phyloP scores from a whole-genome alignment of 2,113 vertebrate genomes.

The Dipodomys ordii region DNA sequence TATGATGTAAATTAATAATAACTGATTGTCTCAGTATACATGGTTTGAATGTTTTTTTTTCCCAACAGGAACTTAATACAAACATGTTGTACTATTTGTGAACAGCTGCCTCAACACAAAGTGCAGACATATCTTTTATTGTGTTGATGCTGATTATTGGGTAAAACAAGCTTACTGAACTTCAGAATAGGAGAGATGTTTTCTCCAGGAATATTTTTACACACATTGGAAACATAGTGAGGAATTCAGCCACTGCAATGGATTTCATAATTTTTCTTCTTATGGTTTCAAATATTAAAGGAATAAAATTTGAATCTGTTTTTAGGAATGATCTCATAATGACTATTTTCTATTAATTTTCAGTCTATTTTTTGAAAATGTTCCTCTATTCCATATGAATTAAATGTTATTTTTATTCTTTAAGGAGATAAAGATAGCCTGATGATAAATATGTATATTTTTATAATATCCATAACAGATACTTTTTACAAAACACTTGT shows the following conservation, averaged over 20 bases:
- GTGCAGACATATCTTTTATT: constrained; percentile 66
- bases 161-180: constrained; percentile 15
- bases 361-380: constrained; percentile 19
- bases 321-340: constrained; percentile 10
- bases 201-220: constrained; percentile 55
- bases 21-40: constrained; percentile 19
- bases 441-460: neutral
- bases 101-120: constrained; percentile 70
- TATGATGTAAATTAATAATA: constrained; percentile 54
- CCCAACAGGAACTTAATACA: constrained; percentile 53
- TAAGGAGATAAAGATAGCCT: neutral
- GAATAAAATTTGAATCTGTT: constrained; percentile 36
- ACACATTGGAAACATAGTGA: constrained; percentile 12
- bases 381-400: neutral
- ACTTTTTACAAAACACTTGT: neutral
- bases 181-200: constrained; percentile 24
- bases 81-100: constrained; percentile 46
- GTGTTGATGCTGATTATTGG: constrained; percentile 62
- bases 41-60: constrained; percentile 41
- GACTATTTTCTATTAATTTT: constrained; percentile 54
- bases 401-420: neutral
- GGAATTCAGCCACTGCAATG: neutral
- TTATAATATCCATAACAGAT: neutral
- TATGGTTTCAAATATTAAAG: constrained; percentile 36
- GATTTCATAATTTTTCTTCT: constrained; percentile 21